Evolutionary conservation across 2,797 vertebrate genomes (phyloP).

Genomic region (Xenentodon cancila): DNA sequence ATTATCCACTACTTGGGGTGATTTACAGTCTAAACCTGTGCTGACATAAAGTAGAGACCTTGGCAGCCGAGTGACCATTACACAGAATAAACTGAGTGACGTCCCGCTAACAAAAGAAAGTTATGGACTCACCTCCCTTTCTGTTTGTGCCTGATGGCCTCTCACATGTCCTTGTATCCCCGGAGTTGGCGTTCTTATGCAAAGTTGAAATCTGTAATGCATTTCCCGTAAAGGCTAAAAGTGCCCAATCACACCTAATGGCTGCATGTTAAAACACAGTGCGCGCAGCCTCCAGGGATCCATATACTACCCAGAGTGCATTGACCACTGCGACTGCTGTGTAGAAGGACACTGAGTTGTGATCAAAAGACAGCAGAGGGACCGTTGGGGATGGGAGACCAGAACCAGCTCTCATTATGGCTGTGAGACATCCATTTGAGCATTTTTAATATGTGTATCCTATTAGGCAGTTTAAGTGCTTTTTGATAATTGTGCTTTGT

Average conservation of each 20-base stretch:
- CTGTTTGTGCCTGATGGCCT: conserved; percentile 38
- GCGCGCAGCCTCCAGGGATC: conserved; percentile 85
- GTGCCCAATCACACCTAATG: conserved; percentile 93
- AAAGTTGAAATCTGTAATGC: conserved; percentile 76
- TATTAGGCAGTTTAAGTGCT: conserved; percentile 99
- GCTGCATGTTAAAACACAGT: conserved; percentile 85
- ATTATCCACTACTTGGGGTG: neutral
- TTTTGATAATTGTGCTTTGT: conserved; percentile 99
- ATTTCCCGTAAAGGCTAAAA: conserved; percentile 92
- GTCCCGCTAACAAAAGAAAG: conserved; percentile 34
- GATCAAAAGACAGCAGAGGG: conserved; percentile 88
- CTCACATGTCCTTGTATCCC: conserved; percentile 50
- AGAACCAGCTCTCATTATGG: conserved; percentile 91
- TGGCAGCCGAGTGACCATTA: conserved; percentile 37
- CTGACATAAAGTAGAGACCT: conserved; percentile 14
- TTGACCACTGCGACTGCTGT: conserved; percentile 83
- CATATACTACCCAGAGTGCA: conserved; percentile 87
- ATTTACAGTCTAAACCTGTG: conserved; percentile 10
- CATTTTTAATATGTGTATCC: conserved; percentile 99
- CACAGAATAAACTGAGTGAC: conserved; percentile 36
- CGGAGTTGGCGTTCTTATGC: conserved; percentile 49
- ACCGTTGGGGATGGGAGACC: conserved; percentile 61
- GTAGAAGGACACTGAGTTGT: conserved; percentile 82
- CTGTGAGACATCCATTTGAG: conserved; percentile 94
- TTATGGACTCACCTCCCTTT: conserved; percentile 53